Evolutionary conservation across 2,888 invertebrate species (phyloP), one percentile per base, ranked within the genome.

Genomic region (Drosophila koepferae): DNA sequence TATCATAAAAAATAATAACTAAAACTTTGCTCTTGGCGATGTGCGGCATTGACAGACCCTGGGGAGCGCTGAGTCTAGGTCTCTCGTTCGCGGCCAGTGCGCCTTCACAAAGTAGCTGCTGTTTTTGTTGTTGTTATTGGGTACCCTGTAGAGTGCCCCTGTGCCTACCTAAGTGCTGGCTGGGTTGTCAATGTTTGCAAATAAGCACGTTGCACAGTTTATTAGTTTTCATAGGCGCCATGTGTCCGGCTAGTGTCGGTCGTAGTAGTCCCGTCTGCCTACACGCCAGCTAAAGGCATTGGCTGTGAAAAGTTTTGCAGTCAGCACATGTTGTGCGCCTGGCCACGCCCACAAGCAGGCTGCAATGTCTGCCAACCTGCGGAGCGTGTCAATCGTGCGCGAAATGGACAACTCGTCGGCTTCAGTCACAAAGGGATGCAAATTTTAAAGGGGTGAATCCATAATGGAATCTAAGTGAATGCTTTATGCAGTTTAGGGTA

Each of bases 191-290:
- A 77, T 83, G 85, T 86, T 82, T 77, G 86, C 81, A 81, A 88
- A 83, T 85, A 83, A 82, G 88, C 83, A 85, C 83, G 81, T 83
- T 83, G 81, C 81, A 83, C 86, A 86, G 86, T 86, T 88, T 86
- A 86, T 86, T 86, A 86, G 88, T 88, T 86, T 86, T 83, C 86
- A 83, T 83, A 86, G 74, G 81, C 88, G 73, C 72, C 68, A 10
- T 40, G 55, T 44, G 56, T 7, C 40, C 40, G 40, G 2, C 31
- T 8, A 40, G 38, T 28, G 0, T 3, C 40, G 54, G 4, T 49
- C n/a, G 18, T 46, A 34, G 48, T 23, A 34, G 48, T 34, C 41
- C 55, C 44, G 56, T 59, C 68, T 58, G 55, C 61, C 55, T 20
- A 48, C 48, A 48, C 38, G 49, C 65, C 55, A 28, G 61, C 65